Percentiles rank a stretch among this genome's conserved stretches.
Evolutionary conservation across 2,113 vertebrate genomes (phyloP).

Genomic region (Setophaga coronata): DNA sequence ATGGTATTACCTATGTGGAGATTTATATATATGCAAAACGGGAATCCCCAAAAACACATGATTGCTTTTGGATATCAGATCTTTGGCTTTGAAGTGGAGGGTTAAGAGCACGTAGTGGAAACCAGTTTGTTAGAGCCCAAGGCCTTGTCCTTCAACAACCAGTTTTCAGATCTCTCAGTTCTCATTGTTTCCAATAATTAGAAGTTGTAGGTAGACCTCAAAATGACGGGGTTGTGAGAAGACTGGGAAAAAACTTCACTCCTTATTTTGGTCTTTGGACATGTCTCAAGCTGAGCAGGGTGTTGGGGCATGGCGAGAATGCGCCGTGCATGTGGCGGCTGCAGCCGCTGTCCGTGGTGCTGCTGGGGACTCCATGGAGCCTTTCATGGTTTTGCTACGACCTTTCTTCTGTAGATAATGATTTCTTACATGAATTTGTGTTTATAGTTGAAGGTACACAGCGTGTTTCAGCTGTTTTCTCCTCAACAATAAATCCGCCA

Average conservation of each 20-base stretch:
- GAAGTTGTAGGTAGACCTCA: background rate
- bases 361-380: background rate
- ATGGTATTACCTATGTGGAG: background rate
- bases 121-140: background rate
- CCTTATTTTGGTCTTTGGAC: background rate
- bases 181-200: background rate
- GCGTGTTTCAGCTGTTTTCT: background rate
- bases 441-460: background rate
- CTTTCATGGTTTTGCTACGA: background rate
- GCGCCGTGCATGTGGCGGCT: fast-evolving
- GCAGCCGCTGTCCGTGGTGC: slow-evolving; percentile 60
- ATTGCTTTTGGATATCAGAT: background rate
- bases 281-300: fast-evolving
- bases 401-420: background rate
- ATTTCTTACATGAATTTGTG: background rate
- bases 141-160: background rate
- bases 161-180: background rate
- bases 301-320: fast-evolving
- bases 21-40: background rate
- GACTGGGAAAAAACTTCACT: fast-evolving
- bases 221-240: fast-evolving
- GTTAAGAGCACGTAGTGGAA: fast-evolving
- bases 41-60: background rate
- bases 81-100: background rate
- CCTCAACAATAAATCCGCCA: background rate